These are phyloP conservation scores for Sphaeramia orbicularis DNA, from an alignment of 2,797 vertebrate species.

Conservation along the genomic window DNA sequence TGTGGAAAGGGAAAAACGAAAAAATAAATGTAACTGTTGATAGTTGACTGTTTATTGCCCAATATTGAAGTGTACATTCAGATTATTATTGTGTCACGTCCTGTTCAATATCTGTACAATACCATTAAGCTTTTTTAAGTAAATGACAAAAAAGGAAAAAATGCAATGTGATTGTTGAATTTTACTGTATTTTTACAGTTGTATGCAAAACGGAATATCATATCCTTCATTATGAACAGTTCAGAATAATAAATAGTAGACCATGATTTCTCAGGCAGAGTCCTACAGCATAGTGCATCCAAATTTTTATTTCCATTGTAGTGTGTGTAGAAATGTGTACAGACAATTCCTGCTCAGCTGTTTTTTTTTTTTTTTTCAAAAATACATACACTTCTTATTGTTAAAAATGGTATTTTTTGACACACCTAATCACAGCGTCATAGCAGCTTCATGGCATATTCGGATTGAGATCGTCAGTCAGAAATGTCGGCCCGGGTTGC, in stretches of 20 bases:
- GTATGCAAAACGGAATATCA: slow-evolving; percentile 86
- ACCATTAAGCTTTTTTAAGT: slow-evolving; percentile 84
- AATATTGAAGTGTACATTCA: slow-evolving; percentile 88
- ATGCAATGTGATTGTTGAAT: slow-evolving; percentile 85
- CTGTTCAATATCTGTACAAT: slow-evolving; percentile 87
- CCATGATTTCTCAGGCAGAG: slow-evolving; percentile 84
- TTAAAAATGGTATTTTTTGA: slow-evolving; percentile 42
- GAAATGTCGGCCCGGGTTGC: neutral
- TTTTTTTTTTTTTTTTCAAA: slow-evolving; percentile 41
- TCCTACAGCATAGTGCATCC: slow-evolving; percentile 78
- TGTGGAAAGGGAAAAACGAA: slow-evolving; percentile 81
- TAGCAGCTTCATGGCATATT: slow-evolving; percentile 69
- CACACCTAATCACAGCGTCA: slow-evolving; percentile 51
- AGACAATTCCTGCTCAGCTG: slow-evolving; percentile 59
- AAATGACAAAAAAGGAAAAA: slow-evolving; percentile 80
- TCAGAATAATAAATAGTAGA: slow-evolving; percentile 75
- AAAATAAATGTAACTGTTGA: slow-evolving; percentile 83
- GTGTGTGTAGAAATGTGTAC: slow-evolving; percentile 72
- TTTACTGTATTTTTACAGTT: slow-evolving; percentile 90
- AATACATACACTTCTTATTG: slow-evolving; percentile 44
- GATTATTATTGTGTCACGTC: slow-evolving; percentile 86
- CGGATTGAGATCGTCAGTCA: neutral
- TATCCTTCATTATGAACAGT: slow-evolving; percentile 75
- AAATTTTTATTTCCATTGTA: slow-evolving; percentile 68
- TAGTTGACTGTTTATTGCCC: slow-evolving; percentile 87